A percentile compares a stretch with the other conserved stretches of the same genome.
These are phyloP conservation scores for Atta cephalotes DNA, from an alignment of 1,140 invertebrate genomes.

Conservation along the genomic window DNA sequence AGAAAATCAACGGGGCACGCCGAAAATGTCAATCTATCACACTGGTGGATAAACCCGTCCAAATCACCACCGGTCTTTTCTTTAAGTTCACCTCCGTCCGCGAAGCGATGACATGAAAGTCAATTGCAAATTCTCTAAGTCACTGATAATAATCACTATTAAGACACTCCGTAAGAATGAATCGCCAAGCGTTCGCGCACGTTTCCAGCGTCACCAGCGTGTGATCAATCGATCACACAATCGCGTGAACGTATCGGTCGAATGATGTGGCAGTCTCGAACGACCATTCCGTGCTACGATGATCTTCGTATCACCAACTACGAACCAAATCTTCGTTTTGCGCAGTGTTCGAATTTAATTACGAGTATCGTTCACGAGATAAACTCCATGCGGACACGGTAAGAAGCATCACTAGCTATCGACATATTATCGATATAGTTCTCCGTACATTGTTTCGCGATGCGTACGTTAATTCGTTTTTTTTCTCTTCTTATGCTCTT, in stretches of 20 bases:
- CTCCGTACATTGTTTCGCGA: not conserved
- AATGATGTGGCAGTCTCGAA: not conserved
- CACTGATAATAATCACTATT: constrained; percentile 7
- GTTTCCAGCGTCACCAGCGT: not conserved
- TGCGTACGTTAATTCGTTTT: not conserved
- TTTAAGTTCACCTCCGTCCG: not conserved
- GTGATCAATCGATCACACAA: constrained; percentile 34
- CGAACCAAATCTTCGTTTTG: not conserved
- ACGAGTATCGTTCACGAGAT: not conserved
- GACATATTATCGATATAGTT: not conserved
- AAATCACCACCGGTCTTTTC: constrained; percentile 8
- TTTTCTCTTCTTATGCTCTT: not conserved
- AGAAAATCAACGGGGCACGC: constrained; percentile 64
- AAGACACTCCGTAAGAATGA: constrained; percentile 9
- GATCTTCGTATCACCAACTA: not conserved
- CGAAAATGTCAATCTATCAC: constrained; percentile 23
- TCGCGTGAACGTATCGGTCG: constrained; percentile 34
- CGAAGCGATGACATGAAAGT: not conserved
- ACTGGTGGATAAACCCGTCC: not conserved
- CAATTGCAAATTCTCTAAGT: not conserved
- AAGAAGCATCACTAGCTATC: not conserved
- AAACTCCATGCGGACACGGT: not conserved
- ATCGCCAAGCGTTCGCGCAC: not conserved
- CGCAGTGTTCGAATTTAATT: not conserved
- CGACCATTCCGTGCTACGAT: constrained; percentile 20